Evolutionary conservation across 2,888 invertebrate species (phyloP), one percentile per base, ranked within the genome.

Genomic region (Willowsia nigromaculata): DNA sequence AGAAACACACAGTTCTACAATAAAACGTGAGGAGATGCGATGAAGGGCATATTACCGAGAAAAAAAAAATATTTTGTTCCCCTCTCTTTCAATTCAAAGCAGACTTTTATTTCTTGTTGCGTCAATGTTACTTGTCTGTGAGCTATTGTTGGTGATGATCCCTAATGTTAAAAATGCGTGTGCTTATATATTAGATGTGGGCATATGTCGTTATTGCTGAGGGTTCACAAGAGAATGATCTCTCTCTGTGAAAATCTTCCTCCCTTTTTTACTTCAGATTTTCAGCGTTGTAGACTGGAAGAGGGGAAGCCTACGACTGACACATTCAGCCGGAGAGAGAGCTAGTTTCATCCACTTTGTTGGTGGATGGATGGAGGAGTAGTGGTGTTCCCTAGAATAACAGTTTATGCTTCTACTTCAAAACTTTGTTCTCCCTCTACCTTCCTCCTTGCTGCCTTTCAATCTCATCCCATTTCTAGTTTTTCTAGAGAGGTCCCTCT

Each of bases 301-400:
- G 87, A 87, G 80, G 87, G 81, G 87, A 87, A 81, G 30, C 68
- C 71, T 37, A 81, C 65, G 87, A 87, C 87, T 87, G 87, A 87
- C 80, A 65, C 65, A 65, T 47, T 74, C 71, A 74, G 43, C 71
- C 43, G 71, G 71, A 74, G 71, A 43, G 71, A 74, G 71, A 43
- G 71, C 71, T 22, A 47, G 71, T 74, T 74, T 74, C 71, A 74
- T 74, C 71, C 71, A 74, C 71, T 74, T 43, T 33, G 11, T 15
- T 43, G 3, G 3, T 30, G 11, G 27, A 5, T 5, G 11, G 22
- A 18, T 43, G 27, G 37, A 43, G 9, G 18, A 43, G 15, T 3
- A n/a, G 22, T 25, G 53, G 53, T 33, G 56, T 78, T 53, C 53
- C 53, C 33, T 56, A 78, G 18, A 50, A 78, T 33, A 78, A 53